These are phyloP conservation scores for Caenorhabditis auriculariae DNA, from an alignment of 2,888 invertebrate species.

Conservation along the genomic window DNA sequence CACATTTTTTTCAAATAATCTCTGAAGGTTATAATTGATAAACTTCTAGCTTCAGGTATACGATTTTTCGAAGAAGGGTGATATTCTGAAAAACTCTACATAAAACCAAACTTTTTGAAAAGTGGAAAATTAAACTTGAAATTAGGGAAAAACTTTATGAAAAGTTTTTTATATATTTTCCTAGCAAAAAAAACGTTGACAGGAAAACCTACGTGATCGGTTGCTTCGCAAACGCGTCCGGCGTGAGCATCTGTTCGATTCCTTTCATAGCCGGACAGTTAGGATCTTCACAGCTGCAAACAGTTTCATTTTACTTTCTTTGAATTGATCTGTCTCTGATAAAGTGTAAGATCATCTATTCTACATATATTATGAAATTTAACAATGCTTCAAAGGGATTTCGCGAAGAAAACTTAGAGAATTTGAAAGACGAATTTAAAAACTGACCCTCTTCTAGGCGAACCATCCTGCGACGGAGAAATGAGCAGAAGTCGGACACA, in stretches of 20 bases:
- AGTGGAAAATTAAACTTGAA: too few relatives aligned
- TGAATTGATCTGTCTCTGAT: too few relatives aligned
- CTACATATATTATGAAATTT: not conserved
- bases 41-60: too few relatives aligned
- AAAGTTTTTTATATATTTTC: too few relatives aligned
- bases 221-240: conserved; percentile 59
- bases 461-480: conserved; percentile 55
- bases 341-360: not conserved
- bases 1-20: too few relatives aligned
- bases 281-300: conserved; percentile 43
- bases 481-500: conserved; percentile 52
- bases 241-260: conserved; percentile 55
- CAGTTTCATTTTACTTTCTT: too few relatives aligned
- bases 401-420: not conserved
- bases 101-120: too few relatives aligned
- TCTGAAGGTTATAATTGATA: too few relatives aligned
- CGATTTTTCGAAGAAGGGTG: too few relatives aligned
- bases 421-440: not conserved
- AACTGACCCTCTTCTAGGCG: conserved; percentile 49
- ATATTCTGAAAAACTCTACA: too few relatives aligned
- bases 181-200: too few relatives aligned
- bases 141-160: too few relatives aligned
- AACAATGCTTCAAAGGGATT: not conserved
- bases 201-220: conserved; percentile 49
- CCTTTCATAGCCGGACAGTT: conserved; percentile 60